These are phyloP conservation scores for Eristalinus aeneus DNA, from an alignment of 2,888 invertebrate genomes.

Conservation along the genomic window DNA sequence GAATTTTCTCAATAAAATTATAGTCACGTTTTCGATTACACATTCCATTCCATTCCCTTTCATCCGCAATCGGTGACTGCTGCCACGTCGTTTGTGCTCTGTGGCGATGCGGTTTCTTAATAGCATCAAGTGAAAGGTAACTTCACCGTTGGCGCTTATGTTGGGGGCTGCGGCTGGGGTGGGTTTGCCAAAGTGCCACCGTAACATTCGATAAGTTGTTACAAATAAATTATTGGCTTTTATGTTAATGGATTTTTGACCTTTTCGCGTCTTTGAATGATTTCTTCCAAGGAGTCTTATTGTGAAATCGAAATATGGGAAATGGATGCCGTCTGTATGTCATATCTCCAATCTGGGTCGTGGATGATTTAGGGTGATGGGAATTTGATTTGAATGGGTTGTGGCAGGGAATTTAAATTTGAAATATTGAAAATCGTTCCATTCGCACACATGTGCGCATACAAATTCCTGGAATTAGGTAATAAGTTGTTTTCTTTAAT, in stretches of 20 bases:
- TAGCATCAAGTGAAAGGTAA: constrained; percentile 36
- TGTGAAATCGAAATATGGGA: neutral
- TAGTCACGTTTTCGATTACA: constrained; percentile 70
- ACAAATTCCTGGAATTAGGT: too few relatives aligned
- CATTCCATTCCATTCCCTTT: constrained; percentile 31
- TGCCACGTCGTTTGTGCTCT: constrained; percentile 19
- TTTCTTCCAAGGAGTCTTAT: neutral
- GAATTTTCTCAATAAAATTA: constrained; percentile 69
- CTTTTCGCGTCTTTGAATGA: constrained; percentile 66
- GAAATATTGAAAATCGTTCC: too few relatives aligned
- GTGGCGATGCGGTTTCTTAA: constrained; percentile 31
- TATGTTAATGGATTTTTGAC: constrained; percentile 70
- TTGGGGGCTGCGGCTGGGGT: neutral
- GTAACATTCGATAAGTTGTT: constrained; percentile 68
- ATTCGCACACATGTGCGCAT: too few relatives aligned
- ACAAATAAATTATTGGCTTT: constrained; percentile 66
- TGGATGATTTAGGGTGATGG: too few relatives aligned
- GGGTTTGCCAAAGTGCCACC: constrained; percentile 3
- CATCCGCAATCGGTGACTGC: constrained; percentile 29
- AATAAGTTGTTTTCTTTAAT: too few relatives aligned
- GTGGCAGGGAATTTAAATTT: too few relatives aligned
- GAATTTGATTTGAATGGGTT: too few relatives aligned
- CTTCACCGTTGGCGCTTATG: constrained; percentile 33
- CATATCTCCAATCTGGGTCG: too few relatives aligned
- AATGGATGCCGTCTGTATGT: neutral